Conservation (phyloP, 2,113 vertebrate species). For the Hypocryptadius cinnamomeus region DNA sequence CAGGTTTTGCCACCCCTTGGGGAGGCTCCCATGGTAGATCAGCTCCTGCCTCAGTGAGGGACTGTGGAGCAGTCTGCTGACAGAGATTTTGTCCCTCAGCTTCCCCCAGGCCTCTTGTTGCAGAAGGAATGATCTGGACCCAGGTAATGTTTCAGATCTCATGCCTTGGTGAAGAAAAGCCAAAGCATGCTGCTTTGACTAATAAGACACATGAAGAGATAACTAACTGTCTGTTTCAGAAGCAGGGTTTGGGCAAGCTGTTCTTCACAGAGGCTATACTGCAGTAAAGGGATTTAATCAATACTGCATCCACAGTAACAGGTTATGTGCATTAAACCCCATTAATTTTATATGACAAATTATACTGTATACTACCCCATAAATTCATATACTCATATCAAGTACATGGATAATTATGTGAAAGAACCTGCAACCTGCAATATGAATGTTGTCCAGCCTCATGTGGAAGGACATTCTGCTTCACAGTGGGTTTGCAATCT, state of each 20-base stretch:
- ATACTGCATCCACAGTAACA: not conserved
- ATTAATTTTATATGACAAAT: not conserved
- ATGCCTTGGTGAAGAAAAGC: not conserved
- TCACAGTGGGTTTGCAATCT: constrained; percentile 56
- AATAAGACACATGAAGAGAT: not conserved
- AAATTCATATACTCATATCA: not conserved
- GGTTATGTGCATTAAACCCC: not conserved
- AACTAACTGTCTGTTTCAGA: not conserved
- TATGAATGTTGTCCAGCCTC: constrained; percentile 11
- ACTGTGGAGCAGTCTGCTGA: not conserved
- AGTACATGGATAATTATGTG: not conserved
- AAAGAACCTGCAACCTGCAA: not conserved
- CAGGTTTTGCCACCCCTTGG: not conserved
- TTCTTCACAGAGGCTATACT: not conserved
- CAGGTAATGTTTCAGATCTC: not conserved
- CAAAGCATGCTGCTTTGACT: not conserved
- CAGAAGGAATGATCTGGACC: not conserved
- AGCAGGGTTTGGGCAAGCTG: not conserved
- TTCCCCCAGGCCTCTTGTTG: not conserved
- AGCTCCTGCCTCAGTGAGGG: not conserved
- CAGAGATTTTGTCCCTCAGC: not conserved
- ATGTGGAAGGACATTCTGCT: constrained; percentile 35
- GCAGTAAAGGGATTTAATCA: not conserved
- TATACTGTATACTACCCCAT: not conserved
- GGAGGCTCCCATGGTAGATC: not conserved